phyloP scores from a whole-genome alignment of 2,113 vertebrate genomes.

The Elgaria multicarinata region DNA sequence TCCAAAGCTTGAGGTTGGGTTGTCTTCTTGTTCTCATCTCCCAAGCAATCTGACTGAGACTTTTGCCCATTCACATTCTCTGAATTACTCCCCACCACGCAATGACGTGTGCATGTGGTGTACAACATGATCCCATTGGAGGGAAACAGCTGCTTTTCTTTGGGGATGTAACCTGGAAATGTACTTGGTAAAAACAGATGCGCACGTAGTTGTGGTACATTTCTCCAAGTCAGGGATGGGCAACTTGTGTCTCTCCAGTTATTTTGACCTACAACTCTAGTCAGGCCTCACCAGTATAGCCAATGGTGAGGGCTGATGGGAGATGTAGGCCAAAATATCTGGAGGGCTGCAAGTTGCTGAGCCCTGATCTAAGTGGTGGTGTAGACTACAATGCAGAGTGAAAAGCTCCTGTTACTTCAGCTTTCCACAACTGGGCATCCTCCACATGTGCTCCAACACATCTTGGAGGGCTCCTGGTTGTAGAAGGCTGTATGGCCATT shows the following conservation, averaged over 20 bases:
- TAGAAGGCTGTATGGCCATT: not conserved
- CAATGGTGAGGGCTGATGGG: too few relatives aligned
- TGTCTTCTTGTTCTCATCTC: not conserved
- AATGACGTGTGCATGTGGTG: not conserved
- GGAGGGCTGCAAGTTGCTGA: too few relatives aligned
- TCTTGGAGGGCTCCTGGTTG: not conserved
- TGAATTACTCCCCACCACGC: not conserved
- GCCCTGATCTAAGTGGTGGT: not conserved
- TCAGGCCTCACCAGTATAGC: too few relatives aligned
- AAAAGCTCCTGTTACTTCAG: not conserved
- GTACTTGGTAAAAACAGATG: too few relatives aligned
- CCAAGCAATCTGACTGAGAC: not conserved
- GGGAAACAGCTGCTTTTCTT: not conserved
- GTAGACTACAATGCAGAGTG: not conserved
- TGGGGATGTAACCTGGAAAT: not conserved
- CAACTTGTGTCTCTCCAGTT: not conserved
- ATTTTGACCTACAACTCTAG: too few relatives aligned
- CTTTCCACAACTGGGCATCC: not conserved
- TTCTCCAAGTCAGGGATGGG: not conserved
- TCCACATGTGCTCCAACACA: not conserved
- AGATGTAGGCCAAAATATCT: too few relatives aligned
- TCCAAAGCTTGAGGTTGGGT: not conserved
- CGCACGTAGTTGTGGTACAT: not conserved
- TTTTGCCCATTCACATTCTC: not conserved
- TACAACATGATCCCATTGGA: not conserved